Evolutionary conservation across 2,888 invertebrate genomes (phyloP).

Genomic region (Chesias legatella): DNA sequence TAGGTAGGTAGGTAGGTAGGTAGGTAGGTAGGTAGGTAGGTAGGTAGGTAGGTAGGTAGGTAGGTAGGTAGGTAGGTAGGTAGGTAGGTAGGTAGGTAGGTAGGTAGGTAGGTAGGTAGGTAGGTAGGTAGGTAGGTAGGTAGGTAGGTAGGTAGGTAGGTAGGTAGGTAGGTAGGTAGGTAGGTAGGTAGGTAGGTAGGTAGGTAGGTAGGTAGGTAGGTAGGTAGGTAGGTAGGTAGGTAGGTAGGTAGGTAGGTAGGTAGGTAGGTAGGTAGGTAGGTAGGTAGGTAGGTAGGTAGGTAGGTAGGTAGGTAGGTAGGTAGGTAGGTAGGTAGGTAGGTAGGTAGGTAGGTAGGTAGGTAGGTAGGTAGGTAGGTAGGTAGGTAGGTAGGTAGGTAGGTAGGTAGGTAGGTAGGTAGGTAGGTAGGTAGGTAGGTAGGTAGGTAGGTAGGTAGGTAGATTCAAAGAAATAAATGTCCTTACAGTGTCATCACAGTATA

Average conservation of each 20-base stretch:
- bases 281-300: conserved; percentile 14
- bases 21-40: no score
- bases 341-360: conserved; percentile 9
- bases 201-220: conserved; percentile 19
- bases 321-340: conserved; percentile 9
- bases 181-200: not conserved
- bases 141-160: conserved; percentile 23
- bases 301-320: conserved; percentile 8
- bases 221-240: conserved; percentile 17
- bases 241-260: conserved; percentile 9
- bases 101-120: no score
- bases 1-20: no score
- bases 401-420: conserved; percentile 18
- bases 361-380: conserved; percentile 13
- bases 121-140: conserved; percentile 8
- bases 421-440: conserved; percentile 15
- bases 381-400: conserved; percentile 13
- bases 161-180: conserved; percentile 14
- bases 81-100: no score
- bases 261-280: conserved; percentile 10
- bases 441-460: conserved; percentile 12
- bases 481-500: no score
- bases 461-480: no score
- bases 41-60: no score
- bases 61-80: no score